These are phyloP conservation scores for Drosophila kepulauana DNA, from an alignment of 1,140 invertebrate species.

Conservation along the genomic window DNA sequence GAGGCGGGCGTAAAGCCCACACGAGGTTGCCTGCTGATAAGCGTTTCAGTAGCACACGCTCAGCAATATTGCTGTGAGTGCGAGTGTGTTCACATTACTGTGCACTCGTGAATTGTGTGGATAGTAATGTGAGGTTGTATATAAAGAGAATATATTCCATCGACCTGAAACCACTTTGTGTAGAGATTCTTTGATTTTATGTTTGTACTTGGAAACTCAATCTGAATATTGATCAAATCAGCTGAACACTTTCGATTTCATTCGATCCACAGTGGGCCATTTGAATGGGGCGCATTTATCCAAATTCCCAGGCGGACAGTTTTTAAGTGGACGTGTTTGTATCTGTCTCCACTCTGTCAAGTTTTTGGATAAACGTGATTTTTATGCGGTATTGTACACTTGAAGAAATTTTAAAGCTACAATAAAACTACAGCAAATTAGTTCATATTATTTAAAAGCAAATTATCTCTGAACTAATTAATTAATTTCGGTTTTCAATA, in stretches of 20 bases:
- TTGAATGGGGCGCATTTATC: conserved; percentile 70
- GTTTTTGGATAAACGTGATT: conserved; percentile 63
- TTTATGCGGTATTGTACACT: conserved; percentile 43
- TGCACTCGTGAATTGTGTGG: neutral
- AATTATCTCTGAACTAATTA: neutral
- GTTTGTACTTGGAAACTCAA: neutral
- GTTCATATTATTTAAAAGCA: neutral
- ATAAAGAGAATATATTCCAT: conserved; percentile 7
- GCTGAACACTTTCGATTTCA: conserved; percentile 57
- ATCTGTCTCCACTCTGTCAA: conserved; percentile 42
- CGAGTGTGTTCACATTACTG: neutral
- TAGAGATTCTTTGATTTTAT: neutral
- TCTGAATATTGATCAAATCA: neutral
- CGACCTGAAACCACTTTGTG: neutral
- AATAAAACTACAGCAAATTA: neutral
- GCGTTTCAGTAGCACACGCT: conserved; percentile 11
- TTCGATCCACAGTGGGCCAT: conserved; percentile 26
- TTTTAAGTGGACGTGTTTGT: conserved; percentile 58
- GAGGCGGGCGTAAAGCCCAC: conserved; percentile 14
- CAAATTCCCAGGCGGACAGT: conserved; percentile 76
- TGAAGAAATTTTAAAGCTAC: conserved; percentile 17
- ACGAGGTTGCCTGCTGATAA: conserved; percentile 60
- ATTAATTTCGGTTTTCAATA: neutral
- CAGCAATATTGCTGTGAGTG: neutral
- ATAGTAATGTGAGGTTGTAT: conserved; percentile 4